Conservation (phyloP, 2,797 vertebrate genomes). For the Aphelocoma californica region DNA sequence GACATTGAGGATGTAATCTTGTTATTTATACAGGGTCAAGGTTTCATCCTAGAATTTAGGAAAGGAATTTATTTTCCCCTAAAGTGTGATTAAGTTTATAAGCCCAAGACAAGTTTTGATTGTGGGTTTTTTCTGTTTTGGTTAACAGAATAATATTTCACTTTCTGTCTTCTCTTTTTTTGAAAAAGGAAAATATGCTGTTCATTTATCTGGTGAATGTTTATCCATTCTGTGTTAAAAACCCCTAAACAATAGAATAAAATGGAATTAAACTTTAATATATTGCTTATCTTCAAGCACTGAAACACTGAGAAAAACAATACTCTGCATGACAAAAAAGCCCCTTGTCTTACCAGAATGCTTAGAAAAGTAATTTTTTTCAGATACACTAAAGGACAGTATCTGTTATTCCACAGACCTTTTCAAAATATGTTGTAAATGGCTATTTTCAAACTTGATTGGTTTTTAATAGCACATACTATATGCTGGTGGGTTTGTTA, state of each 20-base stretch:
- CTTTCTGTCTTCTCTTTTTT: neutral
- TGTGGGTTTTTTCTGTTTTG: neutral
- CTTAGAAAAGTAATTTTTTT: constrained; percentile 60
- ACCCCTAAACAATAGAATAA: constrained; percentile 61
- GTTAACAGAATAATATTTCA: constrained; percentile 12
- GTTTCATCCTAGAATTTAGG: constrained; percentile 11
- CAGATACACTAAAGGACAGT: neutral
- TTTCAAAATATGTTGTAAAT: neutral
- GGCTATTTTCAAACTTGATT: neutral
- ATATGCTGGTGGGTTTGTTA: neutral
- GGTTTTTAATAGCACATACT: constrained; percentile 41
- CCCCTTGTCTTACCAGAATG: constrained; percentile 31
- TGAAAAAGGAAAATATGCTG: constrained; percentile 33
- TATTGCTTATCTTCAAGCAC: constrained; percentile 62
- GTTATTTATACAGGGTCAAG: constrained; percentile 15
- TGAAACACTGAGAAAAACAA: constrained; percentile 62
- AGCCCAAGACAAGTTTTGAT: constrained; percentile 7
- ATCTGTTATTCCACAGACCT: neutral
- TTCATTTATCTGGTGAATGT: constrained; percentile 61
- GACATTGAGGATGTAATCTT: neutral
- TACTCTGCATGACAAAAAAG: constrained; percentile 43
- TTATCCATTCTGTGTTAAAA: constrained; percentile 57
- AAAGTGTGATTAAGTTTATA: constrained; percentile 39
- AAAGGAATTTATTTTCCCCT: constrained; percentile 41
- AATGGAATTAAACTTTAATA: constrained; percentile 73